Base-by-base conservation (phyloP, 2,888 invertebrate genomes). In the Drosophila hamatofila region DNA sequence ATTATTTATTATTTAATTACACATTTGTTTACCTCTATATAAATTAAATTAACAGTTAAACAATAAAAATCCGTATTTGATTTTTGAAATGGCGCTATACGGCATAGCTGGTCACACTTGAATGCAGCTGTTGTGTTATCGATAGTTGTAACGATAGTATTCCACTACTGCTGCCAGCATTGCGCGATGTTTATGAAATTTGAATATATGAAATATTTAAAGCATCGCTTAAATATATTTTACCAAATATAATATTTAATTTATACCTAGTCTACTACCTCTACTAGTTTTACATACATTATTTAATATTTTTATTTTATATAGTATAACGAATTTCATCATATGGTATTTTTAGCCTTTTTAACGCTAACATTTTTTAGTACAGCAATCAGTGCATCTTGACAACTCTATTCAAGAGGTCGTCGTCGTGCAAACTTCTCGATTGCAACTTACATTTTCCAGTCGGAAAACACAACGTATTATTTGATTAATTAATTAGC, bases 381-480 rank as follows among this genome's bases (percentile, higher is more conserved):
- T 8, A 30, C 23, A 56, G 25, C 49, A 18, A 33, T 74, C 23
- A 14, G 21, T 27, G 35, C 25, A 11, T 23, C 27, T 56, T 79
- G 77, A 60, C 80, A 79, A 46, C 80, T 12, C 70, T 74, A 30
- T 27, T 8, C 9, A 9, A 37, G 25, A 49, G 35, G 21, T 65
- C n/a, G 62, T 56, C 12, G 49, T 44, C 44, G 65, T 49, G 56
- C 79, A 65, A 69, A 78, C 35, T 78, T 56, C 52, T 48, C 30
- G 63, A 69, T 60, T 75, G 70, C 54, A 75, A 51, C 60, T 64
- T 30, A 21, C 54, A 61, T 62, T 76, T 77, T 77, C 63, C 66
- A n/a, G 8, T 51, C 52, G 68, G 57, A 60, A 70, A 77, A 79
- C 49, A 66, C 49, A 66, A 65, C 58, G 52, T 30, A 37, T 75